Conservation (phyloP, 2,888 invertebrate genomes). For the Spisula solida region DNA sequence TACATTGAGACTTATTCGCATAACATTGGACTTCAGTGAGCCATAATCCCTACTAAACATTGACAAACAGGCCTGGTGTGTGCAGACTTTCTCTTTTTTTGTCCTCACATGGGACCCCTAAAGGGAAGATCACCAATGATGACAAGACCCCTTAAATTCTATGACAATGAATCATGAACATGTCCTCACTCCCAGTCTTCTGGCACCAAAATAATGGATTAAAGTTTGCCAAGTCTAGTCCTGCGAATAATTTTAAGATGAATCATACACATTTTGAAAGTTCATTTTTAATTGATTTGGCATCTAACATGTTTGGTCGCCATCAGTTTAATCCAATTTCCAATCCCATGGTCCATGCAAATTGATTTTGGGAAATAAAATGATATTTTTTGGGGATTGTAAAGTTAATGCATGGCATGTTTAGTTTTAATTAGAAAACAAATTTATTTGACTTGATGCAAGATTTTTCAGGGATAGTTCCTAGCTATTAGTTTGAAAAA, state of each 20-base stretch:
- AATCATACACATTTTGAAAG: not conserved
- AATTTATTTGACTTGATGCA: not conserved
- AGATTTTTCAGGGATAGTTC: not conserved
- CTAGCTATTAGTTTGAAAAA: not conserved
- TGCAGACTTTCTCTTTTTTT: not conserved
- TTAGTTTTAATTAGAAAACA: not conserved
- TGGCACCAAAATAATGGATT: slow-evolving; percentile 13
- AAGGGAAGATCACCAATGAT: not conserved
- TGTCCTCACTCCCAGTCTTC: not conserved
- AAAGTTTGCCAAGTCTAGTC: not conserved
- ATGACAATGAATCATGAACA: not conserved
- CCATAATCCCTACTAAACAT: not conserved
- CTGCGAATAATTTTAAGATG: not conserved
- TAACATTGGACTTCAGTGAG: no score
- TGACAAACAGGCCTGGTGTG: not conserved
- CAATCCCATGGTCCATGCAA: not conserved
- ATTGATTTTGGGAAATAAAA: slow-evolving; percentile 3
- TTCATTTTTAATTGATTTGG: slow-evolving; percentile 28
- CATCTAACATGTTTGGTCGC: not conserved
- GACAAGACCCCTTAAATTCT: not conserved
- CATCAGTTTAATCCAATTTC: slow-evolving; percentile 2
- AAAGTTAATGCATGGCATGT: not conserved
- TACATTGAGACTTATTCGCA: no score
- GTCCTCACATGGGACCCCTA: not conserved
- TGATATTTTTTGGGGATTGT: not conserved